A percentile compares a stretch with the other conserved stretches of the same genome.
Evolutionary conservation across 2,797 vertebrate genomes (phyloP).

Genomic region (Myotis pilosus): DNA sequence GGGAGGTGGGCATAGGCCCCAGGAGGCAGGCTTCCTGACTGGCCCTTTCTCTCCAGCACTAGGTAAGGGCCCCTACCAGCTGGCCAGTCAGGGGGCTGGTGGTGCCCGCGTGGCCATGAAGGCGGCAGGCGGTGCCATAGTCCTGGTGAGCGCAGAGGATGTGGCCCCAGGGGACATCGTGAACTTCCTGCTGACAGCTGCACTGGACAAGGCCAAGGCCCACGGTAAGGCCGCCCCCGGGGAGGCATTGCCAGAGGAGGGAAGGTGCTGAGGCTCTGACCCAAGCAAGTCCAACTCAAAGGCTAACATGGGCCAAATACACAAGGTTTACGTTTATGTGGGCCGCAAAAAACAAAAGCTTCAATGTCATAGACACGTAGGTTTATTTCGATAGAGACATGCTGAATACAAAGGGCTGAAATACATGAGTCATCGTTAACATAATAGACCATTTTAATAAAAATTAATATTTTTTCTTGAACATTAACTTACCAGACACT

Average conservation of each 20-base stretch:
- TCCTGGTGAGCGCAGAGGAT: slow-evolving; percentile 81
- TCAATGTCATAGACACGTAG: too few species aligned
- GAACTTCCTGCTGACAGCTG: slow-evolving; percentile 95
- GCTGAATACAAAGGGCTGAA: too few species aligned
- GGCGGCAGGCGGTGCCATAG: slow-evolving; percentile 81
- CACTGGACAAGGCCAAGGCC: slow-evolving; percentile 89
- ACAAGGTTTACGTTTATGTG: too few species aligned
- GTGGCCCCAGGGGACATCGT: slow-evolving; percentile 77
- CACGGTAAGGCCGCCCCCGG: slow-evolving; percentile 90
- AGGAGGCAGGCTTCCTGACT: neutral
- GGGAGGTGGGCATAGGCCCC: neutral
- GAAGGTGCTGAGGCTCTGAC: too few species aligned
- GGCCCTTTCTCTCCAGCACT: slow-evolving; percentile 85
- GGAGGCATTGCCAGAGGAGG: neutral
- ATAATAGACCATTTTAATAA: too few species aligned
- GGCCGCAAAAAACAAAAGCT: too few species aligned
- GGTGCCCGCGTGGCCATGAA: slow-evolving; percentile 83
- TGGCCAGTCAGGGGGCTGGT: slow-evolving; percentile 87
- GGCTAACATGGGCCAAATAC: too few species aligned
- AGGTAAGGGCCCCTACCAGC: slow-evolving; percentile 93
- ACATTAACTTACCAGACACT: too few species aligned
- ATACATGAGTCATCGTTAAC: too few species aligned
- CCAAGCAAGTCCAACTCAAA: too few species aligned
- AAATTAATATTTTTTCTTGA: too few species aligned
- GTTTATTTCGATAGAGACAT: too few species aligned